Conservation (phyloP, 1,140 invertebrate species). For the Vanessa tameamea region DNA sequence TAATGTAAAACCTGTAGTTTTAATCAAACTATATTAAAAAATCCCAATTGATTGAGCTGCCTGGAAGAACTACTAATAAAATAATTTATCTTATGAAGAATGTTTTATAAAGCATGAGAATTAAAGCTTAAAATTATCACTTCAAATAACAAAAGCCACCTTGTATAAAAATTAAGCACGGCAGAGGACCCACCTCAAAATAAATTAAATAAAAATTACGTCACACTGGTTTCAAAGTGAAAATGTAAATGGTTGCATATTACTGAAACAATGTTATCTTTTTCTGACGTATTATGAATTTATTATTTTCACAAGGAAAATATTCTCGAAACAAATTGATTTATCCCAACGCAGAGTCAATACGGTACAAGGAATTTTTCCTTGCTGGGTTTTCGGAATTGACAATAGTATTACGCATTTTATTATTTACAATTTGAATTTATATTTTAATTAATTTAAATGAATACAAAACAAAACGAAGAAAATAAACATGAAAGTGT, state of each 20-base stretch:
- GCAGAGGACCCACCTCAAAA: too few relatives aligned
- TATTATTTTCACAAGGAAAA: slow-evolving; percentile 2
- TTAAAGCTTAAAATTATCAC: too few relatives aligned
- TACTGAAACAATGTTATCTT: not conserved
- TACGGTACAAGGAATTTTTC: not conserved
- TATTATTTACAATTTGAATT: not conserved
- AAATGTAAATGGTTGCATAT: not conserved
- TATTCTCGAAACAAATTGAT: not conserved
- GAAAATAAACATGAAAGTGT: slow-evolving; percentile 11
- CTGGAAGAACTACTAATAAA: too few relatives aligned
- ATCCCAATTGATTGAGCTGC: too few relatives aligned
- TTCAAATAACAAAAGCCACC: too few relatives aligned
- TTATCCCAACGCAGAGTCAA: not conserved
- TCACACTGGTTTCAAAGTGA: too few relatives aligned
- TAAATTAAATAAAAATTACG: too few relatives aligned
- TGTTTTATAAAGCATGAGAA: too few relatives aligned
- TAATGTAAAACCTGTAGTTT: too few relatives aligned
- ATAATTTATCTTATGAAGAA: too few relatives aligned
- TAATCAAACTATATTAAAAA: too few relatives aligned
- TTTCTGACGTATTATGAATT: not conserved
- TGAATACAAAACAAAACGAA: not conserved
- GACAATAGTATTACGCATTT: not conserved
- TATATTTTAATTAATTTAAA: not conserved
- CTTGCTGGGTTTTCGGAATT: slow-evolving; percentile 8
- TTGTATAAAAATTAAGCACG: too few relatives aligned